phyloP scores from a whole-genome alignment of 1,140 invertebrate species.

The Holcopasites calliopsidis region DNA sequence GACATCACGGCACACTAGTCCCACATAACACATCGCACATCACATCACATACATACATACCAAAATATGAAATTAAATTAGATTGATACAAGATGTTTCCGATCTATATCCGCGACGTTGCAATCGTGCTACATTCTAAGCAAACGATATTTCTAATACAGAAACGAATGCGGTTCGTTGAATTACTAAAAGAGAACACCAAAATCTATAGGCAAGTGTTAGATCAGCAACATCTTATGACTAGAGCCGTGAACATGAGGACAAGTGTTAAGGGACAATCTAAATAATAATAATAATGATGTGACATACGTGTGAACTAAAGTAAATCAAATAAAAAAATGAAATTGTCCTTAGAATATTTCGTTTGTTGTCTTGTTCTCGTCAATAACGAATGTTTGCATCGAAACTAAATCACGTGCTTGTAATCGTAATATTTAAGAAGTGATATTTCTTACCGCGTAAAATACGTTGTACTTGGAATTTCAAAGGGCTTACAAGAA shows the following conservation, averaged over 20 bases:
- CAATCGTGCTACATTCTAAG: background rate
- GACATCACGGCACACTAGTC: constrained; percentile 80
- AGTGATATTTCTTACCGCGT: constrained; percentile 53
- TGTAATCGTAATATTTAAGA: constrained; percentile 3
- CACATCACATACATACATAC: constrained; percentile 75
- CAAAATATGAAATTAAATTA: constrained; percentile 56
- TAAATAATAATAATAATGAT: background rate
- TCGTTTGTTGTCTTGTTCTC: background rate
- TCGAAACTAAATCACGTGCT: background rate
- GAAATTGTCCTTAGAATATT: background rate
- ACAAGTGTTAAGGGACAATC: constrained; percentile 10
- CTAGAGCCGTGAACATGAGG: background rate
- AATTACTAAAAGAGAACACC: background rate
- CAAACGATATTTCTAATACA: too few species aligned
- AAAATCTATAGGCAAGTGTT: constrained; percentile 4
- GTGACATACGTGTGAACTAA: background rate
- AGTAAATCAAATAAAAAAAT: background rate
- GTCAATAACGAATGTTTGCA: background rate
- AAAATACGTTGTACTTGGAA: constrained; percentile 44
- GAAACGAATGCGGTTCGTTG: background rate
- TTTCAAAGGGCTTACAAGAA: constrained; percentile 33
- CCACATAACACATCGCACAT: constrained; percentile 77
- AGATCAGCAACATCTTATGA: constrained; percentile 50
- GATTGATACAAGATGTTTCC: constrained; percentile 42
- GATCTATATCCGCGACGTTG: constrained; percentile 12